Conservation (phyloP, 2,797 vertebrate genomes). For the Myoxocephalus aenaeus region DNA sequence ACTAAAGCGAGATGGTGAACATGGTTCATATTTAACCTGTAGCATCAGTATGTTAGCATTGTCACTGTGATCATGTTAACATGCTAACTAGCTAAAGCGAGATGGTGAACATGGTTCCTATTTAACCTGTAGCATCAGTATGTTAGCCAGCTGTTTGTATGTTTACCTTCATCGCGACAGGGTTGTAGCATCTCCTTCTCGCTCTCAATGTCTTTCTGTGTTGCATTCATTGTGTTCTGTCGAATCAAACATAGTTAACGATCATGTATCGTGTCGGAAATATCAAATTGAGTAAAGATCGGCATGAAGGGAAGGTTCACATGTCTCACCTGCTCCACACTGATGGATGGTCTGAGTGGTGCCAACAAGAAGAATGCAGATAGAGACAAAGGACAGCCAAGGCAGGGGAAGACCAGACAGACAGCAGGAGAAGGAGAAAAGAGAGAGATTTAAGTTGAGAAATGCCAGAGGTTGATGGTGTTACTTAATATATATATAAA, state of each 20-base stretch:
- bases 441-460: not conserved
- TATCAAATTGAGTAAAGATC: not conserved
- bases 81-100: too few species aligned
- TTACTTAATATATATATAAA: slow-evolving; percentile 25
- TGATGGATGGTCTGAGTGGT: slow-evolving; percentile 83
- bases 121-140: not conserved
- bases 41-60: too few species aligned
- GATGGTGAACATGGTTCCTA: not conserved
- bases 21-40: too few species aligned
- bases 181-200: slow-evolving; percentile 48
- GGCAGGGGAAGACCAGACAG: not conserved
- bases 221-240: slow-evolving; percentile 78
- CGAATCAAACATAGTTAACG: slow-evolving; percentile 60
- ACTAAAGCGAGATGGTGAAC: too few species aligned
- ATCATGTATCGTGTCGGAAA: not conserved
- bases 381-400: slow-evolving; percentile 6
- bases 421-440: not conserved
- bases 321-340: slow-evolving; percentile 85
- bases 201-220: slow-evolving; percentile 51
- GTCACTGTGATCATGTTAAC: too few species aligned
- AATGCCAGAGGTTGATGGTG: slow-evolving; percentile 26
- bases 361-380: slow-evolving; percentile 5
- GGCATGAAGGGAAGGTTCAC: not conserved
- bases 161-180: slow-evolving; percentile 63
- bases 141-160: too few species aligned